Base-by-base conservation (phyloP, 2,888 invertebrate genomes). In the Spatulosminthurus flaviceps region DNA sequence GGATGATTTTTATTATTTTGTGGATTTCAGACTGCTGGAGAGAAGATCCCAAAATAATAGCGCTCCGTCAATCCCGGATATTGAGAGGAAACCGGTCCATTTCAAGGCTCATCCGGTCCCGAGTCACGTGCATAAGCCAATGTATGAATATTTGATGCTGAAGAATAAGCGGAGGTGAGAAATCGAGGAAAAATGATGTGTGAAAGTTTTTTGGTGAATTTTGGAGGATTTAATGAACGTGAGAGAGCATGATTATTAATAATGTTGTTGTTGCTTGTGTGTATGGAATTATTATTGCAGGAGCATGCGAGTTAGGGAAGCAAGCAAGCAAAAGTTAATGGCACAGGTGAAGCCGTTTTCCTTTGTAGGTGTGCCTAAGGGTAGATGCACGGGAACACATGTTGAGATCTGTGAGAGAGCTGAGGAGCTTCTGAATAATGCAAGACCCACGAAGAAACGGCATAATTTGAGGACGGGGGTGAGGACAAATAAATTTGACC, bases 291-390 rank as follows among this genome's bases (percentile, higher is more conserved):
- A 9, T 51, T 16, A 28, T 21, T 66, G 5, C 11, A 81, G 81
- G 43, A 81, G 79, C 69, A 29, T 77, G 42, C 29, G 80, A 60
- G 80, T 84, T 19, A 51, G 81, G 66, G 85, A 85, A 72, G 80
- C 83, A 79, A 84, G 84, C 70, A 85, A 85, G 61, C 83, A 81
- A 42, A 83, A 81, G 26, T 77, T 85, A 4, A 51, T 85, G 60
- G 78, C 85, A 16, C 85, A 85, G 80, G 81, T 85, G 22, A 85
- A 84, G 69, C 85, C 85, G 22, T 85, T 85, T 79, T 84, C 84
- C 0, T 85, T 85, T 64, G 78, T 64, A 79, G 80, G 43, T 22
- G 60, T 43, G 4, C 16, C 69, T 7, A 43, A 51, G 22, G 19
- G 69, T 9, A 67, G 34, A 74, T 60, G 28, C 61, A 7, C 29